phyloP scores from a whole-genome alignment of 2,888 invertebrate genomes.

The Drosophila hamatofila region DNA sequence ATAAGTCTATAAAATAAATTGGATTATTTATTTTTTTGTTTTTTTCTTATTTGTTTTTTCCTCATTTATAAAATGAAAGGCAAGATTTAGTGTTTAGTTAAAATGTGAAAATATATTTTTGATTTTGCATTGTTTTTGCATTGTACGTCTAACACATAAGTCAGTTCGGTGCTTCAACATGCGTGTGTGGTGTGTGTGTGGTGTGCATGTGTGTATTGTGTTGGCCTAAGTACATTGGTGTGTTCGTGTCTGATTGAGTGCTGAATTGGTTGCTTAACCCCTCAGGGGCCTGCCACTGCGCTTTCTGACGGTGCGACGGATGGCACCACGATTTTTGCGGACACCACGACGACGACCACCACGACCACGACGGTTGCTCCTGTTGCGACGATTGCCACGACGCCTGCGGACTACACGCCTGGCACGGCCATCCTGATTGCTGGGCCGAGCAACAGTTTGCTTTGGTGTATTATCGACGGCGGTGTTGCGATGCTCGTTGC shows the following conservation, averaged over 20 bases:
- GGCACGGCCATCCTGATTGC: slow-evolving; percentile 65
- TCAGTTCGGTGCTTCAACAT: slow-evolving; percentile 25
- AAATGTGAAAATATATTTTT: slow-evolving; percentile 65
- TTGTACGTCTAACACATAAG: slow-evolving; percentile 17
- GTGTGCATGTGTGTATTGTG: slow-evolving; percentile 10
- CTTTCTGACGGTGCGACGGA: slow-evolving; percentile 41
- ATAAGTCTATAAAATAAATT: no score
- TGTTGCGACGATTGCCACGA: slow-evolving; percentile 42
- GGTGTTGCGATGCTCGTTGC: slow-evolving; percentile 13
- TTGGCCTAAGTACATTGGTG: slow-evolving; percentile 3
- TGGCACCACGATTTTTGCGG: slow-evolving; percentile 32
- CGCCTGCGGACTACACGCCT: slow-evolving; percentile 56
- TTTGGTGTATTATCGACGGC: slow-evolving; percentile 11
- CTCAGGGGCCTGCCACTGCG: slow-evolving; percentile 49
- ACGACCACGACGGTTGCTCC: slow-evolving; percentile 36
- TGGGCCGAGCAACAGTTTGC: slow-evolving; percentile 35
- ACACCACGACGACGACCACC: slow-evolving; percentile 43
- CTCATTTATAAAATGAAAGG: not conserved
- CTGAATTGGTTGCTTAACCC: slow-evolving; percentile 40
- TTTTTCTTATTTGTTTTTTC: not conserved
- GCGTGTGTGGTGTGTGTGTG: slow-evolving; percentile 7
- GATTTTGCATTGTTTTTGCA: slow-evolving; percentile 6
- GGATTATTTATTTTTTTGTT: no score
- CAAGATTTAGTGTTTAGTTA: slow-evolving; percentile 23
- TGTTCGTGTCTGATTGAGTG: slow-evolving; percentile 7